Evolutionary conservation across 2,888 invertebrate genomes (phyloP).

Genomic region (Sympetrum striolatum): DNA sequence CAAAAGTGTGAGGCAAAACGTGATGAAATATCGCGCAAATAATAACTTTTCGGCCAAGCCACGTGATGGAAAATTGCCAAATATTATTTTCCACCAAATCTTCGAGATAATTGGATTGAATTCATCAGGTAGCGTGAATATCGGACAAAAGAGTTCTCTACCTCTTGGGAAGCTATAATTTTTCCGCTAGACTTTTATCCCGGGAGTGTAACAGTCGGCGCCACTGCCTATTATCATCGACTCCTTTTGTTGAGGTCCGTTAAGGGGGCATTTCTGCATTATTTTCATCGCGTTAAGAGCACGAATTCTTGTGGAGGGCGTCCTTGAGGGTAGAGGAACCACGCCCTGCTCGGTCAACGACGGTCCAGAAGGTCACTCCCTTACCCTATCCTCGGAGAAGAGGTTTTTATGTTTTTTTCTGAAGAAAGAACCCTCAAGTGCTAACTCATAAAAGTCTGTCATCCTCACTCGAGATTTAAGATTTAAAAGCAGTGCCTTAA

Average conservation of each 20-base stretch:
- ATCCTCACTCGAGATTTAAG: neutral
- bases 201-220: neutral
- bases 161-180: neutral
- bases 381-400: neutral
- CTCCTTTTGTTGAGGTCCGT: neutral
- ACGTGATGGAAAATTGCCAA: neutral
- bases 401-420: neutral
- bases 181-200: neutral
- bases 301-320: neutral
- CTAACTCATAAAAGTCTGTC: neutral
- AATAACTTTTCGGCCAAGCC: neutral
- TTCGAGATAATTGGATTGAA: neutral
- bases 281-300: neutral
- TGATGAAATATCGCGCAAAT: too few species aligned
- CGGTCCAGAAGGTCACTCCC: slow-evolving; percentile 11
- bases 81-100: neutral
- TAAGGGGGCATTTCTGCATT: neutral
- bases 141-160: neutral
- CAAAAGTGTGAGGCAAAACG: too few species aligned
- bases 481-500: too few species aligned
- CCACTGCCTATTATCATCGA: neutral
- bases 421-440: neutral
- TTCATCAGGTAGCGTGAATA: neutral
- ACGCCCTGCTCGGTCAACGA: slow-evolving; percentile 19
- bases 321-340: neutral